Evolutionary conservation across 2,113 vertebrate genomes (phyloP), one percentile per base, ranked within the genome.

Genomic region (Mustela lutreola): DNA sequence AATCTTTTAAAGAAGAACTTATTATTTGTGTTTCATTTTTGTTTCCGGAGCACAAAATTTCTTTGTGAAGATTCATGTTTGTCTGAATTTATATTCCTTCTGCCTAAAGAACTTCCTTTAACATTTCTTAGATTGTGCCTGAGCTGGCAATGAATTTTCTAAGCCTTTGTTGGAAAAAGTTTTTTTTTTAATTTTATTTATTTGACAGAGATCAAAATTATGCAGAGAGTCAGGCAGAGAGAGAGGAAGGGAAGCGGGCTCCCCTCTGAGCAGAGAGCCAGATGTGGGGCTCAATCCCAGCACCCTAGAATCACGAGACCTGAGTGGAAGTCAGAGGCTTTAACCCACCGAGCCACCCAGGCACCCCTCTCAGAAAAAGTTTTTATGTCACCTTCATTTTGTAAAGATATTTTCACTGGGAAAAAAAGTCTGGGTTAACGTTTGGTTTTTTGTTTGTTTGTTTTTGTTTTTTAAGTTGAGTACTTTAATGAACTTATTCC

Each of bases 71-170:
- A 58, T 88, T 76, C 12, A 50, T 5, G 56, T 97, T 96, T 78
- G 16, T 91, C n/a, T 91, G n/a, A 10, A 71, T 88, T 94, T 42
- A 48, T 75, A 87, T 83, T 81, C 33, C 1, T 92, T 86, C 75
- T 93, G 28, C 62, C n/a, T 48, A n/a, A 91, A 91, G 24, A 65
- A 50, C 21, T 92, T 45, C 3, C 31, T 65, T 83, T 83, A 92
- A 90, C 73, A 70, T 91, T 93, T 96, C 18, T 96, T 76, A 82
- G 48, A 73, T 62, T 71, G 33, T 96, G 39, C 89, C 50, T 94
- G 36, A 63, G 19, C 36, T 60, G 50, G 39, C 50, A 89, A 67
- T 84, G n/a, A 82, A 63, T 97, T 92, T 93, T 94, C 45, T 70
- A 53, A 48, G 22, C 24, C 50, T 48, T 83, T 62, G 45, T 93